A percentile compares a stretch with the other conserved stretches of the same genome.
Evolutionary conservation across 2,113 vertebrate species (phyloP).

Genomic region (Tetraodon nigroviridis): DNA sequence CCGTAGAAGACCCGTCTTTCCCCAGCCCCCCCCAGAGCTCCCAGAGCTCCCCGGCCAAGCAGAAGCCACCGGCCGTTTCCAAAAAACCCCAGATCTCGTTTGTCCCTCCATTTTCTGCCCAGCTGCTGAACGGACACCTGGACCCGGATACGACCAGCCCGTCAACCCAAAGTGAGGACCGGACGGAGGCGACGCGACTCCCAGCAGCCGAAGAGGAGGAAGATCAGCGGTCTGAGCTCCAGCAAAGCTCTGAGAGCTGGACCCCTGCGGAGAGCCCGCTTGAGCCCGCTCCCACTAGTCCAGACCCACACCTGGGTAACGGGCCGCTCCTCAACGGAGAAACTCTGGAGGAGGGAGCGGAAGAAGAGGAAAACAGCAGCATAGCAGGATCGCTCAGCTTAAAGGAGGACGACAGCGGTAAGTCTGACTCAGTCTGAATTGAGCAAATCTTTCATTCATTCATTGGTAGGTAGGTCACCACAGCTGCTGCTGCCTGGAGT

Average conservation of each 20-base stretch:
- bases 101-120: constrained; percentile 58
- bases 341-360: constrained; percentile 47
- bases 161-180: constrained; percentile 30
- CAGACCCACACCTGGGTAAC: constrained; percentile 53
- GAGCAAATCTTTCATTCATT: constrained; percentile 4
- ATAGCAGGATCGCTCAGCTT: constrained; percentile 65
- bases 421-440: constrained; percentile 51
- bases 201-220: constrained; percentile 45
- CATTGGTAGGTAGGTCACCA: constrained; percentile 4
- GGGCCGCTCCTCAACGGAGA: constrained; percentile 58
- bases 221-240: constrained; percentile 40
- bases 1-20: constrained; percentile 28
- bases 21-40: constrained; percentile 41
- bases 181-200: constrained; percentile 32
- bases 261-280: constrained; percentile 59
- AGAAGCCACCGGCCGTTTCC: constrained; percentile 84
- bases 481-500: constrained; percentile 12
- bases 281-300: constrained; percentile 2
- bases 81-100: constrained; percentile 90
- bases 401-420: constrained; percentile 78
- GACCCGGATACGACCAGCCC: not conserved
- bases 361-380: constrained; percentile 66
- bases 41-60: constrained; percentile 72
- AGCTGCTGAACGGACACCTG: constrained; percentile 10
- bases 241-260: constrained; percentile 51